Evolutionary conservation across 2,888 invertebrate species (phyloP).

Genomic region (Drosophila hamatofila): DNA sequence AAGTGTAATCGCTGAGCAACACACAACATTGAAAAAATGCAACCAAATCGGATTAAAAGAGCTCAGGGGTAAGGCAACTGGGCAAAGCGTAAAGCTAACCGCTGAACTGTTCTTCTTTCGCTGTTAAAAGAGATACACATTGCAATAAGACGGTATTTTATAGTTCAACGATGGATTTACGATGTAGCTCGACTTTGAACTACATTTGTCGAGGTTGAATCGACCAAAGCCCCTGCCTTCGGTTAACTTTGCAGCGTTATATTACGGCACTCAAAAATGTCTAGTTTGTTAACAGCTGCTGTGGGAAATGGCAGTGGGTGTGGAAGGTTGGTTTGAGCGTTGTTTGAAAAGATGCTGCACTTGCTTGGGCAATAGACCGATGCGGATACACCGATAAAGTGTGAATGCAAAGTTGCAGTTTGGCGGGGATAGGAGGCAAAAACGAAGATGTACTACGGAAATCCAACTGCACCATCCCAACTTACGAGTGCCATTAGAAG

Average conservation of each 20-base stretch:
- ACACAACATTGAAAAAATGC: conserved; percentile 66
- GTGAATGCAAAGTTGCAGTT: conserved; percentile 41
- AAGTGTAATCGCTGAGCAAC: conserved; percentile 67
- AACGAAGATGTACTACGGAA: conserved; percentile 44
- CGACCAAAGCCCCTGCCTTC: conserved; percentile 29
- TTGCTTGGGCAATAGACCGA: conserved; percentile 61
- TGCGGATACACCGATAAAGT: conserved; percentile 59
- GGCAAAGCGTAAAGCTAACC: conserved; percentile 68
- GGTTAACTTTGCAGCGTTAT: conserved; percentile 40
- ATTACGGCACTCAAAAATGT: conserved; percentile 30
- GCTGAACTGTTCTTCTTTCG: conserved; percentile 53
- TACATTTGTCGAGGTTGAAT: conserved; percentile 68
- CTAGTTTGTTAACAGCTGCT: conserved; percentile 58
- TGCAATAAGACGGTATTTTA: conserved; percentile 79
- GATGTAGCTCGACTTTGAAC: conserved; percentile 75
- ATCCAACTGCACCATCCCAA: conserved; percentile 23
- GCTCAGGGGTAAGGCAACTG: conserved; percentile 69
- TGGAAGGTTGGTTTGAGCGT: background rate
- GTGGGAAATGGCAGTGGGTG: background rate
- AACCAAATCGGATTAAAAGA: conserved; percentile 77
- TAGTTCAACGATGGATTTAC: conserved; percentile 81
- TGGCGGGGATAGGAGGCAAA: conserved; percentile 7
- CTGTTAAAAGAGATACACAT: conserved; percentile 72
- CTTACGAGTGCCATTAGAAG: conserved; percentile 17
- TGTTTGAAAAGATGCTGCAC: conserved; percentile 33